Percentiles rank a stretch among this genome's conserved stretches.
These are phyloP conservation scores for Zhengitettix transpicula DNA, from an alignment of 2,888 invertebrate species.

Conservation along the genomic window DNA sequence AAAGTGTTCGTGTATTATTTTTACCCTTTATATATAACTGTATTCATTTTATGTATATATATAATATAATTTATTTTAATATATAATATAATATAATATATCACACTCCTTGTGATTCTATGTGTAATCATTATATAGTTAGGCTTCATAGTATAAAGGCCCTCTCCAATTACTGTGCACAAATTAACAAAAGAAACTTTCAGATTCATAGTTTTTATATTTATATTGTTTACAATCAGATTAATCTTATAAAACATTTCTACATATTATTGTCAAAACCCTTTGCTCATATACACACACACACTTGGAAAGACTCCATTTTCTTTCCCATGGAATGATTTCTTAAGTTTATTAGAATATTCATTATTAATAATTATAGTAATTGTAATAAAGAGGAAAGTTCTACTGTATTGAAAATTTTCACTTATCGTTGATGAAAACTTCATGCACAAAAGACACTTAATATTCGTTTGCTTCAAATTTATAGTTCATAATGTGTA, in stretches of 20 bases:
- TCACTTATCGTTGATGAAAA: conserved; percentile 3
- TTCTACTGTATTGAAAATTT: neutral
- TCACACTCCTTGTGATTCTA: conserved; percentile 13
- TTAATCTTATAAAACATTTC: conserved; percentile 11
- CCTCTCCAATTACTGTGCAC: neutral
- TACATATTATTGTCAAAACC: conserved; percentile 11
- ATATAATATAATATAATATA: conserved; percentile 11
- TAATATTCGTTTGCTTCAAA: conserved; percentile 5
- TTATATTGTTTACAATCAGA: conserved; percentile 3
- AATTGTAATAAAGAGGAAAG: neutral
- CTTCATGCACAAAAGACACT: conserved; percentile 8
- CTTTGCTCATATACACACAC: conserved; percentile 9
- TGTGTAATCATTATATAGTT: conserved; percentile 8
- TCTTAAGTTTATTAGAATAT: neutral
- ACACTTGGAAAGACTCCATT: conserved; percentile 9
- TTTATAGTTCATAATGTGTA: neutral
- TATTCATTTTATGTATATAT: conserved; percentile 11
- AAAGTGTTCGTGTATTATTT: neutral
- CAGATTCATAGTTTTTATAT: neutral
- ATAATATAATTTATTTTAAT: conserved; percentile 8
- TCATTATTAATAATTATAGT: neutral
- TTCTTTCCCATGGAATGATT: neutral
- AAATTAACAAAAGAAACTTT: too few species aligned
- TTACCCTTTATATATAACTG: conserved; percentile 8
- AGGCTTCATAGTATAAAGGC: conserved; percentile 7